Conservation (phyloP, 1,140 invertebrate genomes). For the Hypothenemus hampei region DNA sequence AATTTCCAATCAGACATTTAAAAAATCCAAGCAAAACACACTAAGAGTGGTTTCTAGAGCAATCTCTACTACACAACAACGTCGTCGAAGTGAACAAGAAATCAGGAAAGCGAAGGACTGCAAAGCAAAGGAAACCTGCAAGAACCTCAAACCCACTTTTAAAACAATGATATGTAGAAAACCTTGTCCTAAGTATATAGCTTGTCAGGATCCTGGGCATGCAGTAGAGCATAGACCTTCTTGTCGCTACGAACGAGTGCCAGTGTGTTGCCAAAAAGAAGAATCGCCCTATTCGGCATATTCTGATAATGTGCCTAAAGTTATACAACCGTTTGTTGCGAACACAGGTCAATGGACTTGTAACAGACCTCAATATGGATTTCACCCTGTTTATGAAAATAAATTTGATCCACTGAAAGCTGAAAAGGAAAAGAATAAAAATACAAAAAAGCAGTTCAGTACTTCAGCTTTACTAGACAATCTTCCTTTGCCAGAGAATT, state of each 20-base stretch:
- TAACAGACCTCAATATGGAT: conserved; percentile 20
- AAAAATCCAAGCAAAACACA: conserved; percentile 4
- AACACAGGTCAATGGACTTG: conserved; percentile 23
- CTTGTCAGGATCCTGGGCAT: not conserved
- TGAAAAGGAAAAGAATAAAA: conserved; percentile 8
- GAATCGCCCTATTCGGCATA: conserved; percentile 20
- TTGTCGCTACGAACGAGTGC: not conserved
- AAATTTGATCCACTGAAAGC: conserved; percentile 2
- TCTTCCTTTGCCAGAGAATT: not conserved
- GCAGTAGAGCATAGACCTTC: not conserved
- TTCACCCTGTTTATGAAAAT: conserved; percentile 17
- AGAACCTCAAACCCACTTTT: conserved; percentile 8
- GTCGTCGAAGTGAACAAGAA: not conserved
- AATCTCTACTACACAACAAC: conserved; percentile 10
- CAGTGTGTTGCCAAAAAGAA: conserved; percentile 27
- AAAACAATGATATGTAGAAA: conserved; percentile 7
- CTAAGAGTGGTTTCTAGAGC: conserved; percentile 9
- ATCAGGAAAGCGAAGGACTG: conserved; percentile 5
- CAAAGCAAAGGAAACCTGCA: conserved; percentile 11
- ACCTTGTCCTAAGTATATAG: not conserved
- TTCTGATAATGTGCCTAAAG: conserved; percentile 10
- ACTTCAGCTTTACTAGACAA: not conserved
- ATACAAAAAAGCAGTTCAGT: conserved; percentile 13
- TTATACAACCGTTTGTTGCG: conserved; percentile 8
- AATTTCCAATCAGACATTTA: not conserved